Evolutionary conservation across 2,113 vertebrate genomes (phyloP), one percentile per base, ranked within the genome.

Genomic region (Hymenochirus boettgeri): DNA sequence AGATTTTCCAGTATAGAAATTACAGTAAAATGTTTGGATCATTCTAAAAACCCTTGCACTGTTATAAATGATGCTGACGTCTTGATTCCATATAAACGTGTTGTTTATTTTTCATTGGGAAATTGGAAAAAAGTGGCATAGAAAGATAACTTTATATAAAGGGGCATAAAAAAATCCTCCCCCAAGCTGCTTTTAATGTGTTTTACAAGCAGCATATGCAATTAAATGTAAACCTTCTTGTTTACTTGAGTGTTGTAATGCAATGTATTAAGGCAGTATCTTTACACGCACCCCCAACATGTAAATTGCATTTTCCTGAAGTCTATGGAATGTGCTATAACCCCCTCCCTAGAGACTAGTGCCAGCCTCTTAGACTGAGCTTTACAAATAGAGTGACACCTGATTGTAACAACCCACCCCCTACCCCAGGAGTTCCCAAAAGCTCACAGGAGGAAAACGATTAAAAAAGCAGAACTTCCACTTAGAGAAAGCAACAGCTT

Each of bases 381-480:
- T 37, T 39, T 37, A n/a, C 46, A 50, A 26, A 59, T 39, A 46
- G 55, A 26, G 39, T 57, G 39, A 66, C 47, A 51, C 31, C 55
- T 57, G 46, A 42, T 2, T 52, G 18, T 46, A 42, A 22, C 42
- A 27, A 18, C 29, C 51, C 33, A n/a, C n/a, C n/a, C n/a, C n/a
- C n/a, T n/a, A n/a, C 55, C 46, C 45, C 25, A 50, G 63, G 17
- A 64, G 35, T 22, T 54, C 51, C 39, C 51, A 17, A 45, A 31
- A 56, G 25, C 24, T 23, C 27, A 2, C 35, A 65, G 39, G 21
- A 22, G 11, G 3, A 35, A 8, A n/a, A n/a, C 23, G 13, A 62
- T 24, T 26, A 3, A 46, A 45, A 23, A n/a, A 21, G 19, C 7
- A 50, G 45, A n/a, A n/a, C n/a, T n/a, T n/a, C 18, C 33, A 3